These are phyloP conservation scores for Actinostola sp. DNA, from an alignment of 92 coral and sea anemone genomes.

Conservation along the genomic window DNA sequence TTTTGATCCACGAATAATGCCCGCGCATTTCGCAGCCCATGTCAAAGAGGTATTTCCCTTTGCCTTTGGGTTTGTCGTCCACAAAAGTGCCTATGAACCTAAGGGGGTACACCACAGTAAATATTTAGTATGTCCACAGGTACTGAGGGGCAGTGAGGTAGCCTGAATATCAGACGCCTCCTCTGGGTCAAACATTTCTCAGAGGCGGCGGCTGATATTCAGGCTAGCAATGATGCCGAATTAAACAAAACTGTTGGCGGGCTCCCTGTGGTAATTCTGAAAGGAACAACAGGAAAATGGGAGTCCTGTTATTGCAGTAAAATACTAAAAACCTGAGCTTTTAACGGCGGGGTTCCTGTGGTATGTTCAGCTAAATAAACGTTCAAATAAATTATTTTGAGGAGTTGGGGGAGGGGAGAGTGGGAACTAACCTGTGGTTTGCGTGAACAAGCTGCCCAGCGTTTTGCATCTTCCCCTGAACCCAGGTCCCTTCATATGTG, in stretches of 20 bases:
- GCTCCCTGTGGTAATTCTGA: too few species aligned
- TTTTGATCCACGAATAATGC: slow-evolving; percentile 62
- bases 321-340: too few species aligned
- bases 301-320: too few species aligned
- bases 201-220: too few species aligned
- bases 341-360: neutral
- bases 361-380: neutral
- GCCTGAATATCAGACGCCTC: neutral
- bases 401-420: too few species aligned
- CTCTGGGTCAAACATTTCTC: too few species aligned
- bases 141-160: neutral
- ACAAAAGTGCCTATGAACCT: slow-evolving; percentile 63
- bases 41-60: slow-evolving; percentile 74
- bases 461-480: slow-evolving; percentile 79
- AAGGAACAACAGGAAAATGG: too few species aligned
- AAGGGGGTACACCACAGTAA: neutral
- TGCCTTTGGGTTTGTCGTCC: slow-evolving; percentile 65
- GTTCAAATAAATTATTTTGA: neutral
- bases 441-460: slow-evolving; percentile 71
- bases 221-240: too few species aligned
- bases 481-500: slow-evolving; percentile 78
- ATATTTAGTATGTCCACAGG: neutral
- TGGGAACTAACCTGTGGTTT: slow-evolving; percentile 58
- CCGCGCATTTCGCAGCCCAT: slow-evolving; percentile 81
- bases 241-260: too few species aligned